phyloP scores from a whole-genome alignment of 2,113 vertebrate genomes.

The Pseudorectes ferrugineus region DNA sequence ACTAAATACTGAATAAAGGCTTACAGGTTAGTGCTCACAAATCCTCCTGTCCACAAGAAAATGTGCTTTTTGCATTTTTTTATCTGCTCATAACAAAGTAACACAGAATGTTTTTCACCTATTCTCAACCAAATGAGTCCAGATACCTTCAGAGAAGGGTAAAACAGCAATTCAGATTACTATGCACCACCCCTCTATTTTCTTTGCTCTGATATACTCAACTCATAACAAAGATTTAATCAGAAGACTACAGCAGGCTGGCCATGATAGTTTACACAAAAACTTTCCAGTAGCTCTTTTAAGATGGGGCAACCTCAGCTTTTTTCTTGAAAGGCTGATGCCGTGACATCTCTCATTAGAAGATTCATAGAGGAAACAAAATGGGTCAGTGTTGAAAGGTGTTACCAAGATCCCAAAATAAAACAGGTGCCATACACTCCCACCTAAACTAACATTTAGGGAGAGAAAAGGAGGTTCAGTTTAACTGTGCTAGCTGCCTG shows the following conservation, averaged over 20 bases:
- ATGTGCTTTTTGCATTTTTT: background rate
- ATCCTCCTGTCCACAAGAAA: background rate
- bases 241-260: background rate
- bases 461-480: background rate
- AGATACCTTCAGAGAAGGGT: background rate
- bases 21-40: background rate
- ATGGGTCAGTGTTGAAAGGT: background rate
- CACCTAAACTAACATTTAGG: background rate
- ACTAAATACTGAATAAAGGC: background rate
- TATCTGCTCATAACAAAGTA: background rate
- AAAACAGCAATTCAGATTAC: background rate
- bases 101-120: background rate
- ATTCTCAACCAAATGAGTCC: background rate
- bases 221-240: background rate
- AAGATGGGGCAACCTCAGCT: background rate
- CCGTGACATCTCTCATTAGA: background rate
- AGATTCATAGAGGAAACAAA: background rate
- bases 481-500: background rate
- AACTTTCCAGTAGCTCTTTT: background rate
- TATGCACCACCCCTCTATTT: background rate
- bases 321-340: background rate
- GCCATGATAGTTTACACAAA: background rate
- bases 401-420: background rate
- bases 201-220: background rate
- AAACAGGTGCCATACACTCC: background rate